Evolutionary conservation across 2,888 invertebrate species (phyloP), one percentile per base, ranked within the genome.

Genomic region (Auanema sp.): DNA sequence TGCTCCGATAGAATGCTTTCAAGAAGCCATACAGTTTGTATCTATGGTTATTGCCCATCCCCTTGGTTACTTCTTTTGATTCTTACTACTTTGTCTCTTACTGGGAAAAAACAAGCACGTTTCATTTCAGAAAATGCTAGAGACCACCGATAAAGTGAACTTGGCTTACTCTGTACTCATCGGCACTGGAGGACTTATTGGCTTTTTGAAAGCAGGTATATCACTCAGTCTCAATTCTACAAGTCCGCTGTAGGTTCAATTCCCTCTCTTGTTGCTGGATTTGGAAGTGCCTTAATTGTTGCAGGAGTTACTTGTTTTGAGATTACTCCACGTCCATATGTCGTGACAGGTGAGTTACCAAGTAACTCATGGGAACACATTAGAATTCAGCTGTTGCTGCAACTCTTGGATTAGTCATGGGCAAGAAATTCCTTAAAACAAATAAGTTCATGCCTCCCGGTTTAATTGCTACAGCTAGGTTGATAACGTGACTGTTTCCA

Each of bases 381-480:
- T 47, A n/a, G 43, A 12, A 16, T 58, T 51, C 42, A 64, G 64
- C 52, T 16, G 53, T 64, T 33, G 25, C 64, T 18, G 59, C 40
- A 4, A 33, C 40, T 3, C 54, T 64, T 18, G 55, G 49, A 40
- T 60, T 60, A 43, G 43, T 55, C 42, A 64, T 64, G 64, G 59
- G 54, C 16, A 51, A 64, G 18, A 63, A 52, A 18, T 64, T 40
- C 56, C 6, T 16, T 14, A 24, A 14, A 5, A 43, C 59, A 6
- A 14, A 47, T 11, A 64, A 64, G 44, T 59, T 64, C 42, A 64
- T 64, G 64, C 64, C 64, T 8, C 50, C 64, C 40, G 64, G 64
- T 3, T 50, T 64, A 8, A 64, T 59, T 18, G 64, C 64, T 12
- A 50, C 14, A 16, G 49, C 52, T 18, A 59, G 59, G 59, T 59